These are phyloP conservation scores for Macrotus californicus DNA, from an alignment of 2,113 vertebrate species.

Conservation along the genomic window DNA sequence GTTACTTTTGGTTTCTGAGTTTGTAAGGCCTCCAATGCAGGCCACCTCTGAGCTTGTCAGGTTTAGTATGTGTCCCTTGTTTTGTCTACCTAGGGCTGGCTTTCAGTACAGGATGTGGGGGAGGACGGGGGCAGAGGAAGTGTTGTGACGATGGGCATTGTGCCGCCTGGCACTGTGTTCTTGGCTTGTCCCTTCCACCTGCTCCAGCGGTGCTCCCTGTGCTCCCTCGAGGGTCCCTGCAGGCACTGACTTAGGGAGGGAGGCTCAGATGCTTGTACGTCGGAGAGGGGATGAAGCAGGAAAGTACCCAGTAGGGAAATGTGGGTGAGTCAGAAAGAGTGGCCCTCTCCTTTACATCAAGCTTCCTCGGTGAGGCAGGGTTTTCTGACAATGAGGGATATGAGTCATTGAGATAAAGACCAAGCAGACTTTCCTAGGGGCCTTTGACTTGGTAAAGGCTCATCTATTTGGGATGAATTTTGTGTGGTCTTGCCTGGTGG, in stretches of 20 bases:
- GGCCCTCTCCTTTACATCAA: not conserved
- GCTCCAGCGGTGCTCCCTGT: not conserved
- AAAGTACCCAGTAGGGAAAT: not conserved
- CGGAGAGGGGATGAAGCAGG: not conserved
- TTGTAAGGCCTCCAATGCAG: not conserved
- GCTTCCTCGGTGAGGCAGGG: not conserved
- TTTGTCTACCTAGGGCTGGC: not conserved
- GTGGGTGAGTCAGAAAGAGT: not conserved
- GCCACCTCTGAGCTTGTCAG: not conserved
- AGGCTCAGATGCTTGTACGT: not conserved
- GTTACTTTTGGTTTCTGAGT: not conserved
- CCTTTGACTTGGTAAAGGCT: constrained; percentile 3
- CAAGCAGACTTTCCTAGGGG: not conserved
- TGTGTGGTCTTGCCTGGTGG: not conserved
- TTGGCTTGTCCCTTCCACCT: not conserved
- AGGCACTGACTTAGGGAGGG: not conserved
- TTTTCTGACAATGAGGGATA: not conserved
- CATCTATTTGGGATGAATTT: not conserved
- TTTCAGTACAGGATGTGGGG: not conserved
- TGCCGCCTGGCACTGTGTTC: not conserved
- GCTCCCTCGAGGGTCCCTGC: not conserved
- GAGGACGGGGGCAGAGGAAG: not conserved
- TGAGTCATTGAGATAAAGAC: not conserved
- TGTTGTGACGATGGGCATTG: not conserved
- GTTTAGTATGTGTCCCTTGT: not conserved